Evolutionary conservation across 2,888 invertebrate species (phyloP), one percentile per base, ranked within the genome.

Genomic region (Aradus depressus): DNA sequence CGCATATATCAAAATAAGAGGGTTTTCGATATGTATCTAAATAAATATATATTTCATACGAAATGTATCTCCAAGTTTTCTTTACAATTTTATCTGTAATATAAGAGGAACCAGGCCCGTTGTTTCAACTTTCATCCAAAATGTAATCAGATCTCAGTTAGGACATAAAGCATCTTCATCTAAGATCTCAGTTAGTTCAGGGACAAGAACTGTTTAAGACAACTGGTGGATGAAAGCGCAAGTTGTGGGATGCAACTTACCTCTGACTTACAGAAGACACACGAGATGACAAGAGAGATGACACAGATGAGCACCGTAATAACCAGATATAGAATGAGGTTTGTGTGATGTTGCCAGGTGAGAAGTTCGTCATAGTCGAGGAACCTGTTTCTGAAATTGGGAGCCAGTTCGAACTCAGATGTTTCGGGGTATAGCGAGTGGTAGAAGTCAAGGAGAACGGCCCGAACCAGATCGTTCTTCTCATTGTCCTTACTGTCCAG

Each of bases 391-490:
- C 81, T 73, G 61, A 76, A 80, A 56, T 80, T 76, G 23, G 74
- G 66, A 0, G 81, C 75, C 52, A 86, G 67, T 63, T 87, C 87
- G 64, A 83, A 86, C 57, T 74, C 73, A 53, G 84, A 84, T 32
- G 75, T 75, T 10, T 73, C 66, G 1, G 86, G 86, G 64, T 82
- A 80, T 14, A 86, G 64, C 0, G 83, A 80, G 54, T 82, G 72
- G 65, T 84, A 85, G 63, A 85, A 84, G 62, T 87, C 85, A 56
- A 77, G 76, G 38, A 85, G 68, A 22, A 85, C 70, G 31, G 81
- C 79, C 49, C 77, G 75, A 22, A 83, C 76, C 49, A 82, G 67
- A 62, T 77, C 76, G 59, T 81, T 81, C 57, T 81, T 79, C 18
- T 64, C 63, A 3, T 71, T 70, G 23, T 68, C 68, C 43, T 77